Conservation (phyloP, 2,797 vertebrate genomes). For the Tamandua tetradactyla region DNA sequence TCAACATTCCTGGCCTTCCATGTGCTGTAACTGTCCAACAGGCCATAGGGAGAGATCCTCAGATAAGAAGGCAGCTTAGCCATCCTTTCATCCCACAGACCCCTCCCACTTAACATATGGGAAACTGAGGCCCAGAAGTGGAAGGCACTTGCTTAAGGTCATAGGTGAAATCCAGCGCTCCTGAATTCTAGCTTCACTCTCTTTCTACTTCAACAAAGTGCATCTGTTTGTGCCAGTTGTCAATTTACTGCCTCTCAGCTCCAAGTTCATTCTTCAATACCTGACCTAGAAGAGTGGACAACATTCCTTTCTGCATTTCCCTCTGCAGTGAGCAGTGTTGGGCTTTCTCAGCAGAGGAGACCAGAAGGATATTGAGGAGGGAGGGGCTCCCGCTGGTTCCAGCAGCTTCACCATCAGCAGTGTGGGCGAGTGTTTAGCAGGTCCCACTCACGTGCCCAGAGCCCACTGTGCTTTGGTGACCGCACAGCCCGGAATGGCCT, state of each 20-base stretch:
- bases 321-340: background rate
- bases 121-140: background rate
- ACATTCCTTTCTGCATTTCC: background rate
- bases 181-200: background rate
- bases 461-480: fast-evolving
- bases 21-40: background rate
- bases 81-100: background rate
- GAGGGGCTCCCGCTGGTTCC: background rate
- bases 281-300: background rate
- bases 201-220: background rate
- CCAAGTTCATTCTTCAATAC: background rate
- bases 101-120: background rate
- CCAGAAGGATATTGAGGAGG: background rate
- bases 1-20: background rate
- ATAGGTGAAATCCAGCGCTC: background rate
- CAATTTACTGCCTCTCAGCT: background rate
- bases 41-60: too few species aligned
- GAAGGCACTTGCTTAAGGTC: background rate
- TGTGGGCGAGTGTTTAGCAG: background rate
- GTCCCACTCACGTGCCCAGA: background rate
- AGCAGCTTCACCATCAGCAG: background rate
- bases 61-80: background rate
- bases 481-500: background rate
- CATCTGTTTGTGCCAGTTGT: background rate
- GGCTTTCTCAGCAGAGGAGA: background rate